phyloP scores from a whole-genome alignment of 2,888 invertebrate genomes.

The Resseliella maxima region DNA sequence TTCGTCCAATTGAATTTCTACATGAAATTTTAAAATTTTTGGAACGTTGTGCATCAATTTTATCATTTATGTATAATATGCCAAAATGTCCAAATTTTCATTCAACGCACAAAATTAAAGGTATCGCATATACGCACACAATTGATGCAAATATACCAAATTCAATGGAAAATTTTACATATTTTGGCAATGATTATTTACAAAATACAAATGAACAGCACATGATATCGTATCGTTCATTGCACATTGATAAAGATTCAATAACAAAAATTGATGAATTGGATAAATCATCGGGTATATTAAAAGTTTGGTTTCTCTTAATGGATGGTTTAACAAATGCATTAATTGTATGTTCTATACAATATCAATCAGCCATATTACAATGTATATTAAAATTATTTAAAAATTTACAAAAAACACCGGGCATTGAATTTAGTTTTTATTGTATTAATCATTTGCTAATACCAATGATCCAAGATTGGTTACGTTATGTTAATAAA shows the following conservation, averaged over 20 bases:
- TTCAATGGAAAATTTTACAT: slow-evolving; percentile 74
- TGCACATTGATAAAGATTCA: slow-evolving; percentile 68
- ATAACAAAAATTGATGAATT: slow-evolving; percentile 70
- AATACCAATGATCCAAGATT: slow-evolving; percentile 92
- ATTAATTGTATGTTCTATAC: slow-evolving; percentile 86
- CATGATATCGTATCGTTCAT: slow-evolving; percentile 69
- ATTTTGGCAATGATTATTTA: slow-evolving; percentile 73
- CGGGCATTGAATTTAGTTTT: slow-evolving; percentile 89
- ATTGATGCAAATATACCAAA: slow-evolving; percentile 89
- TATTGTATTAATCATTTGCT: slow-evolving; percentile 93
- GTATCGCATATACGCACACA: slow-evolving; percentile 80
- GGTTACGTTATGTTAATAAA: slow-evolving; percentile 83
- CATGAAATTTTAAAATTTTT: slow-evolving; percentile 86
- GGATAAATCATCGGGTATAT: slow-evolving; percentile 83
- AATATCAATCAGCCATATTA: slow-evolving; percentile 86
- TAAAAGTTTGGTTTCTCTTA: slow-evolving; percentile 90
- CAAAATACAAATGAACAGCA: slow-evolving; percentile 75
- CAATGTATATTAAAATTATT: slow-evolving; percentile 89
- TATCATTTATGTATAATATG: slow-evolving; percentile 94
- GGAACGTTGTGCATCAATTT: slow-evolving; percentile 85
- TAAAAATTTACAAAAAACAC: slow-evolving; percentile 79
- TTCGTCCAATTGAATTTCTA: slow-evolving; percentile 67
- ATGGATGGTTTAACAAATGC: slow-evolving; percentile 88
- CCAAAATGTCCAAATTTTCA: slow-evolving; percentile 94
- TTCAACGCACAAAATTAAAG: slow-evolving; percentile 85